Percentiles rank a stretch among this genome's conserved stretches.
Conservation (phyloP, 2,113 vertebrate species). For the Donacobius atricapilla region DNA sequence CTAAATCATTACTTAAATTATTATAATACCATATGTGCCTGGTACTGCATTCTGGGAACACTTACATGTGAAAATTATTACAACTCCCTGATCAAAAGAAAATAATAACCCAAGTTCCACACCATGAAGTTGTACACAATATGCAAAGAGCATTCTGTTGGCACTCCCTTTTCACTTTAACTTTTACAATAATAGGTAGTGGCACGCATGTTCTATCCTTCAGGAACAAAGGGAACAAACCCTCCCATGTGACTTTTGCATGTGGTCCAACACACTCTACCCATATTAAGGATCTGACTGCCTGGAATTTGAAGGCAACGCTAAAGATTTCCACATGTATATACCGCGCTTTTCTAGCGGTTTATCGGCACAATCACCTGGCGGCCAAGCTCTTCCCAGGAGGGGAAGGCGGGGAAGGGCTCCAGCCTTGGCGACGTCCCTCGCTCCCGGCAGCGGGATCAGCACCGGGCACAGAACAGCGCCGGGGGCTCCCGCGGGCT, state of each 20-base stretch:
- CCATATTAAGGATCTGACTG: neutral
- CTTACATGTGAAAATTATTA: neutral
- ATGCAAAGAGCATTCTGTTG: neutral
- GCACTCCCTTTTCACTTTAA: neutral
- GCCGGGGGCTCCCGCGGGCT: neutral
- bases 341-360: neutral
- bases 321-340: neutral
- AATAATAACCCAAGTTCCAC: neutral
- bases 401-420: neutral
- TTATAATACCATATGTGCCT: neutral
- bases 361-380: neutral
- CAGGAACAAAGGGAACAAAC: neutral
- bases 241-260: neutral
- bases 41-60: neutral
- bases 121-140: neutral
- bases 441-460: conserved; percentile 12
- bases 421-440: neutral
- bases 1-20: neutral
- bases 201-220: neutral
- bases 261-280: neutral
- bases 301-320: neutral
- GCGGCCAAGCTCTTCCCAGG: neutral
- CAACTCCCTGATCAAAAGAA: neutral
- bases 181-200: neutral
- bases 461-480: conserved; percentile 74